A percentile compares a stretch with the other conserved stretches of the same genome.
These are phyloP conservation scores for Dromococcyx pavoninus DNA, from an alignment of 2,797 vertebrate genomes.

Conservation along the genomic window DNA sequence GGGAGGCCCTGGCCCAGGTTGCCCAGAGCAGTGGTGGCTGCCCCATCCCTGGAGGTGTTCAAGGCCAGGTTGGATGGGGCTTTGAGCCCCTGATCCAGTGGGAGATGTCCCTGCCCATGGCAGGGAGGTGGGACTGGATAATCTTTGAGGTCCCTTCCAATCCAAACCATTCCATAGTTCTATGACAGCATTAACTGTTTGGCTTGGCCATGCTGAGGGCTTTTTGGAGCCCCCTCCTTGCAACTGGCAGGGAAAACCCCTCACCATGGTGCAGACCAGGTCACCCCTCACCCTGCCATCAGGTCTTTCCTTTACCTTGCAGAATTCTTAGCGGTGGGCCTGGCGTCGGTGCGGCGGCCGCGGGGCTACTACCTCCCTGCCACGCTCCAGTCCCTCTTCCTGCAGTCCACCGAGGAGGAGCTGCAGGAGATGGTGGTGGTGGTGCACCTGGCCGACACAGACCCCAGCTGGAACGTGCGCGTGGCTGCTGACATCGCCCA, in stretches of 20 bases:
- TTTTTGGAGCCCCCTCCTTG: background rate
- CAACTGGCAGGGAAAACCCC: background rate
- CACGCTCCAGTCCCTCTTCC: conserved; percentile 84
- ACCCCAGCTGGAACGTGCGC: conserved; percentile 71
- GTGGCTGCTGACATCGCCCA: conserved; percentile 50
- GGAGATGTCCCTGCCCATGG: no score
- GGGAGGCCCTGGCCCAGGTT: no score
- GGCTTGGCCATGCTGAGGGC: fast-evolving
- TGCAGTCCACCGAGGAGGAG: conserved; percentile 78
- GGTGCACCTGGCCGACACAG: conserved; percentile 81
- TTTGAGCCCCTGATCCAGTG: no score
- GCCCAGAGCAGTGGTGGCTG: no score
- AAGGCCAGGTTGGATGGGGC: no score
- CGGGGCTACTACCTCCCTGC: conserved; percentile 77
- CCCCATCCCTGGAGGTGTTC: no score
- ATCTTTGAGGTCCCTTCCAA: no score
- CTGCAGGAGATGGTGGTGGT: conserved; percentile 83
- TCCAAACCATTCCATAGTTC: no score
- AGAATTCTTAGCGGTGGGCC: conserved; percentile 84
- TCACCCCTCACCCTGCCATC: background rate
- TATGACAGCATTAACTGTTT: fast-evolving
- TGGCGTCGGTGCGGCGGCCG: conserved; percentile 76
- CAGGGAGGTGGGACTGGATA: no score
- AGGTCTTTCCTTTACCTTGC: background rate
- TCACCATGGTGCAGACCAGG: fast-evolving